These are phyloP conservation scores for Uropsilus gracilis DNA, from an alignment of 2,113 vertebrate genomes.

Conservation along the genomic window DNA sequence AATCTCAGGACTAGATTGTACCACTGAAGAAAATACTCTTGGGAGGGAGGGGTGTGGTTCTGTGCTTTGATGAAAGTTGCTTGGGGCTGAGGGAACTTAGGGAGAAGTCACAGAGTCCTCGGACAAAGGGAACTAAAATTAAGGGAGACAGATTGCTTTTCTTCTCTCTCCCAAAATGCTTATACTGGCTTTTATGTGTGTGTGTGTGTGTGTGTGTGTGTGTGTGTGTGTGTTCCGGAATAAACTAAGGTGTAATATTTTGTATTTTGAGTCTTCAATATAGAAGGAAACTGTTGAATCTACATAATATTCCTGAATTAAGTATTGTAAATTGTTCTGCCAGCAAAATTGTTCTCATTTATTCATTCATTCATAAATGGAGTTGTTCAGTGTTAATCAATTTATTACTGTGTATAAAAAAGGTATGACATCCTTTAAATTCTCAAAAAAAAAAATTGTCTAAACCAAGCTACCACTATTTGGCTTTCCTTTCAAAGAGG, in stretches of 20 bases:
- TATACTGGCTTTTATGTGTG: conserved; percentile 33
- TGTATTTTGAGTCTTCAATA: conserved; percentile 41
- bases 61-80: neutral
- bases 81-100: neutral
- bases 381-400: conserved; percentile 76
- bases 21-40: conserved; percentile 15
- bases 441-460: conserved; percentile 80
- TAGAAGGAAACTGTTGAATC: neutral
- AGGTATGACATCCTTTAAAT: conserved; percentile 80
- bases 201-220: too few species aligned
- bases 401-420: conserved; percentile 81
- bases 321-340: conserved; percentile 76
- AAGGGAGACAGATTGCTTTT: neutral
- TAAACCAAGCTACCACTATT: conserved; percentile 80
- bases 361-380: conserved; percentile 81
- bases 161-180: neutral
- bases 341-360: too few species aligned
- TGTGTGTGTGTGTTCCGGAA: conserved; percentile 73
- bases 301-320: neutral
- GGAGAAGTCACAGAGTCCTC: neutral
- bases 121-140: neutral
- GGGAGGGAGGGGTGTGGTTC: too few species aligned
- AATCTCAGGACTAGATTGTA: conserved; percentile 5
- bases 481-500: conserved; percentile 69
- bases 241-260: conserved; percentile 59